Evolutionary conservation across 1,140 invertebrate genomes (phyloP).

Genomic region (Cryptotermes secundus): DNA sequence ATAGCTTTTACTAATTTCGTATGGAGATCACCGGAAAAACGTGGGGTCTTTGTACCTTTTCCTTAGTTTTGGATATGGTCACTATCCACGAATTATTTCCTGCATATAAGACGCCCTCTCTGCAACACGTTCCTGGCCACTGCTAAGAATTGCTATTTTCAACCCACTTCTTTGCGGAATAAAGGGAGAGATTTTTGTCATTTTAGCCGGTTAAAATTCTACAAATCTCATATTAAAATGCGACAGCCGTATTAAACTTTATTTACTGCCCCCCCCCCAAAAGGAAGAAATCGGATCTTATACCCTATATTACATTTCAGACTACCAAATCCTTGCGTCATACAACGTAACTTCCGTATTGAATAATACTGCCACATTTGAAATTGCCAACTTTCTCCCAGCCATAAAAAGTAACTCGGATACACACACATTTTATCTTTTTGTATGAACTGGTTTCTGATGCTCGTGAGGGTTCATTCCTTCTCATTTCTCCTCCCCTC

Average conservation of each 20-base stretch:
- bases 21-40: too few relatives aligned
- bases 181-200: too few relatives aligned
- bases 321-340: not conserved
- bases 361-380: not conserved
- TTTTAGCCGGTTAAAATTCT: not conserved
- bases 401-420: constrained; percentile 16
- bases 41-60: too few relatives aligned
- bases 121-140: too few relatives aligned
- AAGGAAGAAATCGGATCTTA: not conserved
- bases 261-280: not conserved
- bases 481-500: not conserved
- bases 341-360: not conserved
- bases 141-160: too few relatives aligned
- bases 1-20: too few relatives aligned
- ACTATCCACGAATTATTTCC: too few relatives aligned
- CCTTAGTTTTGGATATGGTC: too few relatives aligned
- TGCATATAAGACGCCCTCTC: too few relatives aligned
- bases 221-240: not conserved
- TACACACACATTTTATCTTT: not conserved
- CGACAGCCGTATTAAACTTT: not conserved
- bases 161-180: too few relatives aligned
- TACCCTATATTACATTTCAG: not conserved
- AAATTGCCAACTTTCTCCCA: not conserved
- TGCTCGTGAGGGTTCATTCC: not conserved
- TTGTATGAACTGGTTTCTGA: constrained; percentile 6